Evolutionary conservation across 2,797 vertebrate species (phyloP).

Genomic region (Eremophila alpestris): DNA sequence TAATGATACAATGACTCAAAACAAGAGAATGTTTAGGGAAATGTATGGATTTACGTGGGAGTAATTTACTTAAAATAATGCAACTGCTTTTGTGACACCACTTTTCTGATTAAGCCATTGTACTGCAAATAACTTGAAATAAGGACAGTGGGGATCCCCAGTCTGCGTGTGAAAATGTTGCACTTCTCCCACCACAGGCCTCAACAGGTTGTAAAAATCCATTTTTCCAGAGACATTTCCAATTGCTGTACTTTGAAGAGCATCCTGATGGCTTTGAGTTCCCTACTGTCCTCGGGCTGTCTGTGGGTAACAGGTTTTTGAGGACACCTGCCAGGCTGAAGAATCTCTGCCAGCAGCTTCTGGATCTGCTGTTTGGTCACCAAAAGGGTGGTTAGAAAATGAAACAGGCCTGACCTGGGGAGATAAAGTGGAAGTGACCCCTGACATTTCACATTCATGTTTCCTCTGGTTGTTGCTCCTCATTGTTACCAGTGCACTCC

Average conservation of each 20-base stretch:
- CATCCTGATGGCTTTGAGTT: not conserved
- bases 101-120: conserved; percentile 31
- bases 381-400: not conserved
- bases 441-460: not conserved
- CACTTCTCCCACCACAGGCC: not conserved
- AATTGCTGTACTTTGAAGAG: not conserved
- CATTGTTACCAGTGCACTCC: not conserved
- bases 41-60: conserved; percentile 54
- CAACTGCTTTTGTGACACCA: not conserved
- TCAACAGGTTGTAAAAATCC: not conserved
- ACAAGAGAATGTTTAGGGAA: conserved; percentile 32
- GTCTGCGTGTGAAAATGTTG: not conserved
- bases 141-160: not conserved
- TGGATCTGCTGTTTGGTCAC: not conserved
- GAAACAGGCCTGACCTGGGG: not conserved
- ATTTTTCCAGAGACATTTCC: not conserved
- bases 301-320: not conserved
- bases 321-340: not conserved
- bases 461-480: not conserved
- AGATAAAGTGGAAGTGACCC: not conserved
- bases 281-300: not conserved
- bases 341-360: not conserved
- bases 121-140: conserved; percentile 8
- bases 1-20: conserved; percentile 57
- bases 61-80: conserved; percentile 46